Conservation (phyloP, 2,113 vertebrate species). For the Kobus ellipsiprymnus region DNA sequence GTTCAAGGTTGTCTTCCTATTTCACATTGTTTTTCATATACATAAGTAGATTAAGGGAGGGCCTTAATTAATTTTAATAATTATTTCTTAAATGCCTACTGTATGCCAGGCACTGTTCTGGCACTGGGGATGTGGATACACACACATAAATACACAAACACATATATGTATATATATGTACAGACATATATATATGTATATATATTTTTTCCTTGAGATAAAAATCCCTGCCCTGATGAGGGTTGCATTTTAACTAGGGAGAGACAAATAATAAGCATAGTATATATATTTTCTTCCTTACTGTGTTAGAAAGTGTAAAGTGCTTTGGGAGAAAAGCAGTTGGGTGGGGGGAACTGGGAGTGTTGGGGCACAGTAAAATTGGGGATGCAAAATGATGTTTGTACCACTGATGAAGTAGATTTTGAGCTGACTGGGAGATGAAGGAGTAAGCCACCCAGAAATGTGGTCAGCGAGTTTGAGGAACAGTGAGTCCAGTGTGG, state of each 20-base stretch:
- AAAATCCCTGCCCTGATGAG: not conserved
- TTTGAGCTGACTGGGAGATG: not conserved
- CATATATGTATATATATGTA: not conserved
- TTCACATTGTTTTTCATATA: not conserved
- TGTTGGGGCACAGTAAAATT: not conserved
- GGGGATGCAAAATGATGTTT: not conserved
- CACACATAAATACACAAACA: not conserved
- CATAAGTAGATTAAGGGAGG: not conserved
- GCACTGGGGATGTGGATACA: not conserved
- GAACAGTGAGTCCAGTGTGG: not conserved
- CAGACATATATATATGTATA: not conserved
- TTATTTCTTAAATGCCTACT: not conserved
- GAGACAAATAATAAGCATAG: slow-evolving; percentile 12
- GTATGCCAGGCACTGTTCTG: not conserved
- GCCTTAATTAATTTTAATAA: not conserved
- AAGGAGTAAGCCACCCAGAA: not conserved
- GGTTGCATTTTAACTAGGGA: slow-evolving; percentile 11
- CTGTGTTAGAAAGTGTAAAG: not conserved
- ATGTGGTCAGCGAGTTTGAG: not conserved
- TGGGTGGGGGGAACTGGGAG: not conserved
- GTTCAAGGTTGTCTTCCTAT: not conserved
- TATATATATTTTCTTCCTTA: not conserved
- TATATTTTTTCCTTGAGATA: not conserved
- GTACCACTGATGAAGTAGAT: not conserved
- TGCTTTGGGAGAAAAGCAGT: not conserved